These are phyloP conservation scores for Charaxes varanes DNA, from an alignment of 1,140 invertebrate species.

Conservation along the genomic window DNA sequence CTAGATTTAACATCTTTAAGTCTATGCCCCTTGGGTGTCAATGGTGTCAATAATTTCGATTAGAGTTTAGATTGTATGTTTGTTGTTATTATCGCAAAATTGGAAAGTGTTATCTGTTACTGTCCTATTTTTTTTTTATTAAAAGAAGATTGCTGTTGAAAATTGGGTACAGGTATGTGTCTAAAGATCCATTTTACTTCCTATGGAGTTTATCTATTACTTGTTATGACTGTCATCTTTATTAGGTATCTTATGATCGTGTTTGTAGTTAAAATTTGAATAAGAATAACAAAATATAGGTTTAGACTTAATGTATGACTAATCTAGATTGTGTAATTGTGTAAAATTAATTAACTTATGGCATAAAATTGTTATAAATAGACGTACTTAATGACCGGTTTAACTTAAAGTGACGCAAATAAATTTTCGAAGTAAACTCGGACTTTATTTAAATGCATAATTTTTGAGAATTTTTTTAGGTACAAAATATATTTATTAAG, in stretches of 20 bases:
- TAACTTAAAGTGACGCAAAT: no score
- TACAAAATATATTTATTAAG: no score
- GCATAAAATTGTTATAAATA: no score
- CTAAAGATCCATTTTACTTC: background rate
- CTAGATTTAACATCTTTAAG: slow-evolving; percentile 16
- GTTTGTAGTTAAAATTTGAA: slow-evolving; percentile 12
- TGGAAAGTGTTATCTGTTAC: slow-evolving; percentile 21
- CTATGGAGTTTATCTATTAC: background rate
- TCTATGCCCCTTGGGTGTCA: slow-evolving; percentile 26
- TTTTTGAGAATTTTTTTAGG: no score
- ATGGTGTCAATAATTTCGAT: slow-evolving; percentile 46
- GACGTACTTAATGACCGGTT: no score
- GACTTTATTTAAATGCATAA: no score
- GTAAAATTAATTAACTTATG: no score
- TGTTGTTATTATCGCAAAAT: slow-evolving; percentile 39
- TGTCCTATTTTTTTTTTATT: slow-evolving; percentile 1
- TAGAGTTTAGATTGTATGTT: slow-evolving; percentile 39
- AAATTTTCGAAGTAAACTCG: no score
- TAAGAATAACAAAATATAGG: no score
- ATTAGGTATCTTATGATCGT: slow-evolving; percentile 2
- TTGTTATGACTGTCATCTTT: slow-evolving; percentile 7
- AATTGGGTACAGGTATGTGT: slow-evolving; percentile 10
- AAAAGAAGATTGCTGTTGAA: background rate
- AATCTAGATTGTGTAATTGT: no score
- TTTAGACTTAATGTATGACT: no score